phyloP scores from a whole-genome alignment of 2,113 vertebrate genomes.

The Psephotus haematonotus region DNA sequence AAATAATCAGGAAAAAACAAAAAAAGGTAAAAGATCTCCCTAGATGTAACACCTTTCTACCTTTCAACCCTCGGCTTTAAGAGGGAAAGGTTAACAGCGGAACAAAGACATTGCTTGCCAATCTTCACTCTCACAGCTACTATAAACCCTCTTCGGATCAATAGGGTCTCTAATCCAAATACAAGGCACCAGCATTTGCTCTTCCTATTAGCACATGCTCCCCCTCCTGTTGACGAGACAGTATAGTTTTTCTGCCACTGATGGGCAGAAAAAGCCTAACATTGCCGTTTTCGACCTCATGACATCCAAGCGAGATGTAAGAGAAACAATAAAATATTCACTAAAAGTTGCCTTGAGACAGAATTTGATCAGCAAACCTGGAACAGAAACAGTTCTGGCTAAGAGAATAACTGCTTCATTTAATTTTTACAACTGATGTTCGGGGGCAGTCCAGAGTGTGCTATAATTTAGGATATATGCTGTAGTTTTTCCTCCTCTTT shows the following conservation, averaged over 20 bases:
- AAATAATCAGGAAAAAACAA: background rate
- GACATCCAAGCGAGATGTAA: background rate
- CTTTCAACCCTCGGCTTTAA: slow-evolving; percentile 6
- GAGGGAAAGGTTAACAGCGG: slow-evolving; percentile 54
- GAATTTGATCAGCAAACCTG: background rate
- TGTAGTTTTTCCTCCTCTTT: background rate
- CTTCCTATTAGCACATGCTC: slow-evolving; percentile 27
- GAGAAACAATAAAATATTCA: slow-evolving; percentile 6
- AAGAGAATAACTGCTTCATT: background rate
- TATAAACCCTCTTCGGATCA: slow-evolving; percentile 75
- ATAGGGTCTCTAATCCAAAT: slow-evolving; percentile 63
- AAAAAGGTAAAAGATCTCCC: background rate
- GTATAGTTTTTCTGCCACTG: slow-evolving; percentile 36
- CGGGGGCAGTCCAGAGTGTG: background rate
- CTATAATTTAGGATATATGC: background rate
- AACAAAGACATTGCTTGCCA: slow-evolving; percentile 58
- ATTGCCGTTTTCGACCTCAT: background rate
- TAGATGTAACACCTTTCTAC: background rate
- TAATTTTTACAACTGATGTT: background rate
- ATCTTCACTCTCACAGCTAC: slow-evolving; percentile 38
- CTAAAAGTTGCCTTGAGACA: background rate
- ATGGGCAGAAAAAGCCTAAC: background rate
- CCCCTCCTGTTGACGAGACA: slow-evolving; percentile 38
- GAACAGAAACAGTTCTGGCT: background rate
- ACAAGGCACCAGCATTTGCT: slow-evolving; percentile 31